Percentiles rank a stretch among this genome's conserved stretches.
These are phyloP conservation scores for Epirrhoe tristata DNA, from an alignment of 2,888 invertebrate genomes.

Conservation along the genomic window DNA sequence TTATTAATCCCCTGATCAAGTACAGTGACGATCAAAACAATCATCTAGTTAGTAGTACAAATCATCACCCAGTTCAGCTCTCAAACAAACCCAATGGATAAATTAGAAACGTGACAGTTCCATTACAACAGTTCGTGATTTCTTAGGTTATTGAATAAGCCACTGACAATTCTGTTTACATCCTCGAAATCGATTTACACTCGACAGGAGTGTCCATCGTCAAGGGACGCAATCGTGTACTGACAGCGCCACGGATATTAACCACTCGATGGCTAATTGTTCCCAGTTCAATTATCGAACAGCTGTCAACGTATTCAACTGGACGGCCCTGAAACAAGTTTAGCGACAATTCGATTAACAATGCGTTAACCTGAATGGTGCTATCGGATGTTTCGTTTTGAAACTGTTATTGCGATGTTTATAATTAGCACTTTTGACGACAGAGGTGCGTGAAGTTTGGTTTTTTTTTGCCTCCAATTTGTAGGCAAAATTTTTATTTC, in stretches of 20 bases:
- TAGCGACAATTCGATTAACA: conserved; percentile 56
- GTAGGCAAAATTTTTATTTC: no score
- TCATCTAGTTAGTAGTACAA: background rate
- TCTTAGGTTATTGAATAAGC: conserved; percentile 11
- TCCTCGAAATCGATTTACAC: conserved; percentile 73
- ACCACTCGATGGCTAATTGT: conserved; percentile 83
- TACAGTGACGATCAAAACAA: no score
- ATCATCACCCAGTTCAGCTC: background rate
- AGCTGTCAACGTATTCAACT: conserved; percentile 73
- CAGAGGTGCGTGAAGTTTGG: background rate
- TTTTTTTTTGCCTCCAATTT: no score
- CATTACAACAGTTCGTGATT: background rate
- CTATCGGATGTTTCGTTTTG: conserved; percentile 21
- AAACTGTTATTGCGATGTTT: conserved; percentile 12
- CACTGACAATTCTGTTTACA: conserved; percentile 47
- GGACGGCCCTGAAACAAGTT: conserved; percentile 61
- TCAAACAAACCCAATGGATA: background rate
- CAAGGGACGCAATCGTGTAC: conserved; percentile 69
- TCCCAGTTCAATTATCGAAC: conserved; percentile 82
- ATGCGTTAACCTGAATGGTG: conserved; percentile 49
- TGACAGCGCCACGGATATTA: conserved; percentile 80
- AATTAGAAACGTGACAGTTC: background rate
- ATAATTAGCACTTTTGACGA: background rate
- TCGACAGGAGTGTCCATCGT: conserved; percentile 69
- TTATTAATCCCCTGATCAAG: no score